Evolutionary conservation across 2,888 invertebrate genomes (phyloP), one percentile per base, ranked within the genome.

Genomic region (Ochropleura plecta): DNA sequence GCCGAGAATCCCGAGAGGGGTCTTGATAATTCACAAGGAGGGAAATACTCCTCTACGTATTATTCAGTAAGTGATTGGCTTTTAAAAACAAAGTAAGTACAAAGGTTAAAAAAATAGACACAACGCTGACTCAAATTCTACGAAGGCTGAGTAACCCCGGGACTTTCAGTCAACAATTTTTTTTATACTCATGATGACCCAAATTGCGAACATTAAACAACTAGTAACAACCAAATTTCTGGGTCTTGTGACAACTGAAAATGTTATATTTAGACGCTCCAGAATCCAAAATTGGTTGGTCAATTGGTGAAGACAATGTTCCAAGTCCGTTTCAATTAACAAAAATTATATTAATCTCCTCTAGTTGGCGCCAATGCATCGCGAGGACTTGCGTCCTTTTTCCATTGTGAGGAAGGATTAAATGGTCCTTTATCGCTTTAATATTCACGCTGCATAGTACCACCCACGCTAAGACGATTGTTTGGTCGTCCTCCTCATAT

Each of bases 331-430:
- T 90, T 92, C 91, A 95, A 95, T 96, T 95, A 95, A 94, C 90
- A 92, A 95, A 95, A 94, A 94, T 91, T 92, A 92, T 92, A 92
- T 93, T 95, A 94, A 94, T 94, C 93, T 92, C 90, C 90, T 83
- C 88, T 86, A 86, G 90, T 88, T 90, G 94, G 94, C 94, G 96
- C 95, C 94, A 90, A 88, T 88, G 91, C 86, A 85, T 87, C 86
- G 85, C 80, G 79, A 79, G 84, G 63, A 63, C 55, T 67, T 85
- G 69, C 53, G 79, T 65, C 84, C 78, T 75, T 83, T 53, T 81
- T 75, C 75, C 67, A 72, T 55, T 77, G 63, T 16, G 20, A 42
- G 40, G 30, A 10, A 69, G 70, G 85, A 86, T 71, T 83, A 84
- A 79, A 64, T 84, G 84, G 81, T 73, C 63, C 73, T 30, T 78